Base-by-base conservation (phyloP, 2,888 invertebrate genomes). In the Cybosia mesomella region DNA sequence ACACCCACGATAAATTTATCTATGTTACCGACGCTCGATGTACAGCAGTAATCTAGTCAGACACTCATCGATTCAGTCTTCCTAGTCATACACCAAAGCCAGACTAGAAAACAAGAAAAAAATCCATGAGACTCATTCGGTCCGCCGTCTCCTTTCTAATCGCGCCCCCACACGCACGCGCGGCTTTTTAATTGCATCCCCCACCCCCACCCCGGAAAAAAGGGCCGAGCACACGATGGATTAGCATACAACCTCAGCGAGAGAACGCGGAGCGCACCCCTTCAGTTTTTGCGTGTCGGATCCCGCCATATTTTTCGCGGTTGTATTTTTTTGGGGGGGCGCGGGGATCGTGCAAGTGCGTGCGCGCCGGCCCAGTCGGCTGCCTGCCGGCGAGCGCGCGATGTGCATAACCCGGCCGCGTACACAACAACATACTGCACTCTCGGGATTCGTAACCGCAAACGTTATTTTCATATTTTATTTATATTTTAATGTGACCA, bases 111-210 rank as follows among this genome's bases (percentile, higher is more conserved):
- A 87, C 92, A 91, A 91, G 91, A 94, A 93, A 92, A 28, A 91
- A 66, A 77, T 72, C 88, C 85, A 87, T 91, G 92, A 92, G 92
- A 89, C 92, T 92, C 94, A 92, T 93, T 93, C 90, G 91, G 92
- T 83, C 83, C 88, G 87, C 87, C 91, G 92, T 92, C 93, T 92
- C 92, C 89, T 89, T 93, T 92, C 94, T 95, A 95, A 95, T 95
- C 94, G 94, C 91, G 87, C 89, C 90, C 92, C 92, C 93, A 92
- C 89, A 89, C 94, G 94, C 94, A 93, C 94, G 94, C 94, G 94
- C 94, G 94, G 92, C 86, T 93, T 94, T 93, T 94, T 94, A 95
- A 94, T 95, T 94, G 94, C 94, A 92, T 91, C 93, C 93, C 93
- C 90, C 80, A 77, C 74, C 86, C 88, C 88, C 87, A 85, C 87